A percentile compares a stretch with the other conserved stretches of the same genome.
Conservation (phyloP, 2,113 vertebrate genomes). For the Strigops habroptila region DNA sequence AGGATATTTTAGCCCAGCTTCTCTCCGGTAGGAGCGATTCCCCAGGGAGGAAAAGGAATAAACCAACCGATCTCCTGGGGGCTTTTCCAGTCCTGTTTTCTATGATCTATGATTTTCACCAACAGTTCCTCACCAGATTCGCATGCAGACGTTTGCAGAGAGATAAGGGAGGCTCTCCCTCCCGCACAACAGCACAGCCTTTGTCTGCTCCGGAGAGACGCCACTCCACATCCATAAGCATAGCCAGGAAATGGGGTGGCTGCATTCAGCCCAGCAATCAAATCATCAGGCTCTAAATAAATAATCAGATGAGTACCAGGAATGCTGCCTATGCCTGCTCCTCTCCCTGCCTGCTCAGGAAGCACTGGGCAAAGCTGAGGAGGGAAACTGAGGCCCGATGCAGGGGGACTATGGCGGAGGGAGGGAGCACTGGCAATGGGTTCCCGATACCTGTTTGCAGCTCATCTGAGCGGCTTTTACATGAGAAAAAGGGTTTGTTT, state of each 20-base stretch:
- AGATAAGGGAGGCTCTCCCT: neutral
- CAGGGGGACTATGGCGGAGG: neutral
- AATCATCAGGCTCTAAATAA: constrained; percentile 37
- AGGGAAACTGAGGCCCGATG: neutral
- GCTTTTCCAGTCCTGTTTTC: neutral
- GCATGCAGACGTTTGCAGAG: neutral
- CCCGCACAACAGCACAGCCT: neutral
- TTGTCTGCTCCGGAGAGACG: neutral
- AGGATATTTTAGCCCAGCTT: neutral
- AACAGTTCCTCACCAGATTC: neutral
- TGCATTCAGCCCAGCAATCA: neutral
- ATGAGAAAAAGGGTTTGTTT: neutral
- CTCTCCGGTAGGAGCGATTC: accelerated
- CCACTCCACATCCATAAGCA: neutral
- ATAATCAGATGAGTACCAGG: neutral
- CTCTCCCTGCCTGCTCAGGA: neutral
- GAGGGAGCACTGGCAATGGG: neutral
- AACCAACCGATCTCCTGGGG: neutral
- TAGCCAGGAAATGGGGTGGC: neutral
- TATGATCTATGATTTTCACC: neutral
- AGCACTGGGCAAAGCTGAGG: accelerated
- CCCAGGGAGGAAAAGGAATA: neutral
- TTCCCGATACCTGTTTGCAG: neutral
- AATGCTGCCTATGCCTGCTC: accelerated
- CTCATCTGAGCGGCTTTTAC: neutral